Evolutionary conservation across 2,797 vertebrate genomes (phyloP).

Genomic region (Lacerta agilis): DNA sequence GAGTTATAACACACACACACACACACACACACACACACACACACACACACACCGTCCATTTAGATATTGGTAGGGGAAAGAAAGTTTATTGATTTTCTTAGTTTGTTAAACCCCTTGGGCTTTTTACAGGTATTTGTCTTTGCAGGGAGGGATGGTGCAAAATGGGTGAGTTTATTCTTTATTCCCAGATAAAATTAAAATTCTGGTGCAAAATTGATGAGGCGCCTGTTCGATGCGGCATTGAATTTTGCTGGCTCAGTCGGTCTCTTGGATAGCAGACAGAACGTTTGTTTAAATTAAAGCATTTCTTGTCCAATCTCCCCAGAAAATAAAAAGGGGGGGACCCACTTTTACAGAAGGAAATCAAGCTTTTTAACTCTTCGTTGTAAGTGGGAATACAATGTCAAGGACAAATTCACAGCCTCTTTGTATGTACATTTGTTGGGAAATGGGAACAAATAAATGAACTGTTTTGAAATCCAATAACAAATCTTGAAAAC

Average conservation of each 20-base stretch:
- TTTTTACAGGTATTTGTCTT: constrained; percentile 54
- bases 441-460: not conserved
- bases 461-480: not conserved
- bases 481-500: not conserved
- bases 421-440: not conserved
- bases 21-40: constrained; percentile 65
- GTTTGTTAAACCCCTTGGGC: constrained; percentile 46
- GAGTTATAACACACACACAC: constrained; percentile 54
- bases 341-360: not conserved
- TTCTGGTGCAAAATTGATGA: constrained; percentile 23
- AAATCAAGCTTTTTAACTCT: constrained; percentile 31
- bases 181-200: constrained; percentile 39
- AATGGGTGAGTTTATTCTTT: constrained; percentile 26
- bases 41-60: constrained; percentile 66
- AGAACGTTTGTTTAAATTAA: constrained; percentile 26
- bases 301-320: constrained; percentile 26
- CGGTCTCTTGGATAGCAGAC: constrained; percentile 9
- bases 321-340: not conserved
- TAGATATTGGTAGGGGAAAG: constrained; percentile 57
- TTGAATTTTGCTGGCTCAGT: constrained; percentile 31
- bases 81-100: constrained; percentile 68
- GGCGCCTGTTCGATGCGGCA: constrained; percentile 4
- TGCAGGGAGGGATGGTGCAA: constrained; percentile 37
- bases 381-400: not conserved
- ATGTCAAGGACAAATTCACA: constrained; percentile 15